Conservation (phyloP, 2,888 invertebrate genomes). For the Drosophila anomalata region DNA sequence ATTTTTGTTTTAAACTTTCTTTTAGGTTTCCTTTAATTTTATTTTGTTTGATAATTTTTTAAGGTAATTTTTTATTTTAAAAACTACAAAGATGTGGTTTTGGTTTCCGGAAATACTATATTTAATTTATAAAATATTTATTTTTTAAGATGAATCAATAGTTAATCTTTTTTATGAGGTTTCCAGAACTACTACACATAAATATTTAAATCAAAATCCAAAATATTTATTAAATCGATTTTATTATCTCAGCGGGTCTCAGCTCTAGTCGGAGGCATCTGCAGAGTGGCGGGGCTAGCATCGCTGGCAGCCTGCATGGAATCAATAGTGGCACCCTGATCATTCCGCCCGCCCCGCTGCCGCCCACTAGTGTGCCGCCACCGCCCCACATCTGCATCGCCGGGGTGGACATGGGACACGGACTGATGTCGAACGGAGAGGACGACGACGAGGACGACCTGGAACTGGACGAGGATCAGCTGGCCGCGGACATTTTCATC, state of each 20-base stretch:
- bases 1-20: slow-evolving; percentile 41
- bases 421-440: slow-evolving; percentile 76
- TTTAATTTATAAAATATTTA: no score
- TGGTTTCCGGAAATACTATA: background rate
- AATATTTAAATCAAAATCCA: no score
- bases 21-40: slow-evolving; percentile 69
- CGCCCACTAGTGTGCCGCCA: slow-evolving; percentile 84
- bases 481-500: slow-evolving; percentile 81
- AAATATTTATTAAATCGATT: background rate
- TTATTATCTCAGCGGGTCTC: slow-evolving; percentile 74
- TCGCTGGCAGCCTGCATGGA: slow-evolving; percentile 84
- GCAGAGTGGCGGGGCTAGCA: slow-evolving; percentile 83
- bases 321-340: slow-evolving; percentile 83
- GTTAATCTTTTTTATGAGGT: no score
- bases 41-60: slow-evolving; percentile 32
- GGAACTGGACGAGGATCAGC: slow-evolving; percentile 79
- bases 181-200: no score
- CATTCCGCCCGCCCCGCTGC: slow-evolving; percentile 84
- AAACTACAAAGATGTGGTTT: background rate
- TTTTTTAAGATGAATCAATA: no score
- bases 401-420: slow-evolving; percentile 78
- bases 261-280: slow-evolving; percentile 84
- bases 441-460: slow-evolving; percentile 80
- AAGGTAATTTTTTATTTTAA: slow-evolving; percentile 38
- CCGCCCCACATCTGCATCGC: slow-evolving; percentile 84